A percentile compares a stretch with the other conserved stretches of the same genome.
Conservation (phyloP, 37 sponge, comb jelly and placozoan species). For the Bolinopsis microptera region DNA sequence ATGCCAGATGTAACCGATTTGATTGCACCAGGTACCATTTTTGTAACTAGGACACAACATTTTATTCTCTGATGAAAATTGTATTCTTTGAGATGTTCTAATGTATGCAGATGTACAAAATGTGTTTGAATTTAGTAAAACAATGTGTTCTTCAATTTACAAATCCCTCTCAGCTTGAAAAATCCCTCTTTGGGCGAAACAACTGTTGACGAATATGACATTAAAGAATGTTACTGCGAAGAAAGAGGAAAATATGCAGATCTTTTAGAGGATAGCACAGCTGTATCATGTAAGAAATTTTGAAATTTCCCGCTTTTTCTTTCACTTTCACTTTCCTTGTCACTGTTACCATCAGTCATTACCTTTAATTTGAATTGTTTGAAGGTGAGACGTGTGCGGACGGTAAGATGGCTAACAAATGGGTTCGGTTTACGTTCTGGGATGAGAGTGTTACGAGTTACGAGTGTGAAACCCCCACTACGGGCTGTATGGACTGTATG, state of each 20-base stretch:
- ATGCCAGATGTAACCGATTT: slow-evolving; percentile 14
- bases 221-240: background rate
- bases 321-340: too few species aligned
- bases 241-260: background rate
- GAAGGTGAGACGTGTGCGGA: slow-evolving; percentile 3
- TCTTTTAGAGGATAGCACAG: background rate
- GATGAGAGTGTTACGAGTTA: background rate
- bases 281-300: background rate
- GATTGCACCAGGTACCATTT: slow-evolving; percentile 1
- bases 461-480: background rate
- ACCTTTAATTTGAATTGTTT: too few species aligned
- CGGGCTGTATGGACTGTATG: slow-evolving; percentile 56
- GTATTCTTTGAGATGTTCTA: too few species aligned
- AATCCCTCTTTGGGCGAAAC: too few species aligned
- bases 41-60: too few species aligned
- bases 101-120: too few species aligned
- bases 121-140: too few species aligned
- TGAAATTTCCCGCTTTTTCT: too few species aligned
- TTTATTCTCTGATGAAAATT: too few species aligned
- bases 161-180: too few species aligned
- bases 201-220: background rate
- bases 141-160: too few species aligned
- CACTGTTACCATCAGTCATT: too few species aligned
- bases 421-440: slow-evolving; percentile 44
- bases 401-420: slow-evolving; percentile 51